Conservation (phyloP, 2,113 vertebrate species). For the Neotoma lepida region DNA sequence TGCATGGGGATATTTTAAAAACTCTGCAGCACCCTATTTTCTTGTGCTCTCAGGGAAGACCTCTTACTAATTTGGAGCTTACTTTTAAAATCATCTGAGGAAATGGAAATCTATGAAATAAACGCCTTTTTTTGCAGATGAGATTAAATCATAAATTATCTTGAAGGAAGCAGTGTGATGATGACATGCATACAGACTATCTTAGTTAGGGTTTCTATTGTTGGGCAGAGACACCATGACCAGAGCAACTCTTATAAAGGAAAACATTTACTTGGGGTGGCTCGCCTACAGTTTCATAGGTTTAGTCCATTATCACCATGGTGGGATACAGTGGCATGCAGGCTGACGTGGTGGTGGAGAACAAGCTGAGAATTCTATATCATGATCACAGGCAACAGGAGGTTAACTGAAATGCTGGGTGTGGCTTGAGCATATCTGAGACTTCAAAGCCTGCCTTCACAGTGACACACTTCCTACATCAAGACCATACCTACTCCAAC, state of each 20-base stretch:
- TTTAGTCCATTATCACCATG: not conserved
- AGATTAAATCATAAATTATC: not conserved
- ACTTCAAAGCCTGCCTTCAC: not conserved
- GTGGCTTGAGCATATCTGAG: not conserved
- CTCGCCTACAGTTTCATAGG: not conserved
- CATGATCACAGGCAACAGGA: not conserved
- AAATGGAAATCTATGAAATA: not conserved
- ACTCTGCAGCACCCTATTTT: not conserved
- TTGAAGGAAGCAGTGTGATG: not conserved
- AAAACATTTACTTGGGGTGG: not conserved
- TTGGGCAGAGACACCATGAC: not conserved
- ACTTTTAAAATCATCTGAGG: not conserved
- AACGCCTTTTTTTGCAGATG: not conserved
- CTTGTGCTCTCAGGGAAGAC: not conserved
- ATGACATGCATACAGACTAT: not conserved
- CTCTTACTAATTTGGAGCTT: not conserved
- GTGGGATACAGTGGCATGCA: not conserved
- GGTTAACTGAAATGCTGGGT: not conserved
- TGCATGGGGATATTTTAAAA: not conserved
- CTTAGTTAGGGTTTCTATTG: not conserved
- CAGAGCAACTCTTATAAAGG: not conserved
- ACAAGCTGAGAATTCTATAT: not conserved
- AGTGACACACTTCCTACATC: not conserved
- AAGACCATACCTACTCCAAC: not conserved
- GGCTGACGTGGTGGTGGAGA: not conserved